Conservation (phyloP, 2,888 invertebrate genomes). For the Creontiades dilutus region DNA sequence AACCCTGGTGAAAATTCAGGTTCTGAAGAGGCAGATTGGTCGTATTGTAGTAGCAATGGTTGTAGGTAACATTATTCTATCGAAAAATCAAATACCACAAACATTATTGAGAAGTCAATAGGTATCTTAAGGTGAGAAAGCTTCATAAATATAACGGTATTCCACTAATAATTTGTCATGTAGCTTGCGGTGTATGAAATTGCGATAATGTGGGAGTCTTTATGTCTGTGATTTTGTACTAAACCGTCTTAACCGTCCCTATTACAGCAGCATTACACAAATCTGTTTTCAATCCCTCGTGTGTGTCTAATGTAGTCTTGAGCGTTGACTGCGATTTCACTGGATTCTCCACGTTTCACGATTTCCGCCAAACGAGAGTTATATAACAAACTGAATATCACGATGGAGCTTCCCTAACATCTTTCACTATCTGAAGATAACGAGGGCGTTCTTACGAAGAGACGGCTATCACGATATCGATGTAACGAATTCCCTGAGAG, state of each 20-base stretch:
- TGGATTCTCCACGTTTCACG: conserved; percentile 28
- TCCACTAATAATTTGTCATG: no score
- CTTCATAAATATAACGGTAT: no score
- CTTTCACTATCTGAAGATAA: conserved; percentile 3
- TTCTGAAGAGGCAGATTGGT: no score
- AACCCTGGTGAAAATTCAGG: no score
- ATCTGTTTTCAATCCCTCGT: neutral
- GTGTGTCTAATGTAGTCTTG: conserved; percentile 15
- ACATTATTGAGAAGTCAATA: no score
- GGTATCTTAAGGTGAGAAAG: no score
- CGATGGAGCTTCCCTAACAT: neutral
- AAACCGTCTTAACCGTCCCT: neutral
- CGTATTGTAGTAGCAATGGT: no score
- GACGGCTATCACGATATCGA: neutral
- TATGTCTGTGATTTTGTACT: no score
- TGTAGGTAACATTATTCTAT: no score
- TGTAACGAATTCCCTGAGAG: neutral
- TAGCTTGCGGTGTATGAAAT: no score
- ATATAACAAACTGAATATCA: conserved; percentile 8
- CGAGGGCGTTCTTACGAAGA: neutral
- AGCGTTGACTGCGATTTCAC: conserved; percentile 35
- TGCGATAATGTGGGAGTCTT: no score
- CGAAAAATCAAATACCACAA: no score
- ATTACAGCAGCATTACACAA: neutral
- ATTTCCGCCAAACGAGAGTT: neutral